Percentiles rank a stretch among this genome's conserved stretches.
Conservation (phyloP, 2,888 invertebrate species). For the Eupithecia exiguata region DNA sequence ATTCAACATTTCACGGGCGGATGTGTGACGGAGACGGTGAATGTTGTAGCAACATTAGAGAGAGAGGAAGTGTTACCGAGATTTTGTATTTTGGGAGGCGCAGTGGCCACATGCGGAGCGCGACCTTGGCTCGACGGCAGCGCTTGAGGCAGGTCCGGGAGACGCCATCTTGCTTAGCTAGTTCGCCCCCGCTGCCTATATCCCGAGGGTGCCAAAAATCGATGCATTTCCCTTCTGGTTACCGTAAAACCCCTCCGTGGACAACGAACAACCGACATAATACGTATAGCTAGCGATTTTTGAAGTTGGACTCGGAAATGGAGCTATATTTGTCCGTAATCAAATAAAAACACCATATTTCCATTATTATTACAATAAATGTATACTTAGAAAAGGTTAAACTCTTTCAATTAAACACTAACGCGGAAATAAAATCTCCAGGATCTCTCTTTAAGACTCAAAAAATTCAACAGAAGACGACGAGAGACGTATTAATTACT, state of each 20-base stretch:
- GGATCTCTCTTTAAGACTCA: too few species aligned
- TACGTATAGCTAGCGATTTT: conserved; percentile 45
- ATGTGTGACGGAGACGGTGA: conserved; percentile 57
- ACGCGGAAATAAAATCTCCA: too few species aligned
- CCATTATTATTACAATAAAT: too few species aligned
- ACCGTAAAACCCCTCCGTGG: conserved; percentile 65
- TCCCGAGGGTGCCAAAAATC: conserved; percentile 80
- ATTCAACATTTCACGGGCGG: conserved; percentile 63
- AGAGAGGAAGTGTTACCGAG: conserved; percentile 63
- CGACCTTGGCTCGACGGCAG: conserved; percentile 73
- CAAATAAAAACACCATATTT: too few species aligned
- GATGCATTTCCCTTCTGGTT: conserved; percentile 73
- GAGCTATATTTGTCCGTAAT: background rate
- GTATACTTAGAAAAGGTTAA: too few species aligned
- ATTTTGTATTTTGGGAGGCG: conserved; percentile 77
- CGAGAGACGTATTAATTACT: too few species aligned
- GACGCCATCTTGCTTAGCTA: conserved; percentile 66
- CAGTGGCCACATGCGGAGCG: conserved; percentile 70
- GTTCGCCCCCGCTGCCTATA: conserved; percentile 66
- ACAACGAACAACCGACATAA: conserved; percentile 61
- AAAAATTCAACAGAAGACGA: too few species aligned
- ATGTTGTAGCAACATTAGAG: conserved; percentile 49
- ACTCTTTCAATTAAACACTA: too few species aligned
- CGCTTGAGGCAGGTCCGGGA: conserved; percentile 80
- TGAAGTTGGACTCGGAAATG: conserved; percentile 29